Conservation (phyloP, 1,140 invertebrate genomes). For the Homarus americanus region DNA sequence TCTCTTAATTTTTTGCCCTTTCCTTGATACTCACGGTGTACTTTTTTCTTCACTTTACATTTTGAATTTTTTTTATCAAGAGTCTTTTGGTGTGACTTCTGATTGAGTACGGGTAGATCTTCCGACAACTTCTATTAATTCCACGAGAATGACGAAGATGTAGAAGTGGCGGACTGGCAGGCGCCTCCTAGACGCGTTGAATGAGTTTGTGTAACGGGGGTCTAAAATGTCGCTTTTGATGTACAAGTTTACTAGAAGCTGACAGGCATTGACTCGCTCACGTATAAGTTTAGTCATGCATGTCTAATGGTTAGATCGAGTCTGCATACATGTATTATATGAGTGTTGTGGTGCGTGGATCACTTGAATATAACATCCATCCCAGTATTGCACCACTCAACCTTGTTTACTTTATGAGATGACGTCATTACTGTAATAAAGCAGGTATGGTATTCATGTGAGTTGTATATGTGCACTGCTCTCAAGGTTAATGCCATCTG, state of each 20-base stretch:
- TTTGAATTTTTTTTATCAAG: slow-evolving; percentile 2
- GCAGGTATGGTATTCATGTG: too few relatives aligned
- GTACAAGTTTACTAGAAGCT: slow-evolving; percentile 24
- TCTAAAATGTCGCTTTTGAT: slow-evolving; percentile 5
- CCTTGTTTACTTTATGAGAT: slow-evolving; percentile 14
- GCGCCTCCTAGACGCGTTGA: neutral
- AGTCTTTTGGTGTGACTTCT: neutral
- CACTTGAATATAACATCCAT: slow-evolving; percentile 26
- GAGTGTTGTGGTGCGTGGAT: slow-evolving; percentile 19
- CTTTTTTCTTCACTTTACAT: neutral
- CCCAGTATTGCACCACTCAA: neutral
- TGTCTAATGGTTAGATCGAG: slow-evolving; percentile 22
- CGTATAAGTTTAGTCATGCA: slow-evolving; percentile 6
- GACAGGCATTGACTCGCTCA: neutral
- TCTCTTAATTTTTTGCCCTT: neutral
- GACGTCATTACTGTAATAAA: neutral
- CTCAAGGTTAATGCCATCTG: neutral
- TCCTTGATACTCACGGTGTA: neutral
- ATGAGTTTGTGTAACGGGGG: neutral
- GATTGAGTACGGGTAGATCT: neutral
- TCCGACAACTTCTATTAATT: neutral
- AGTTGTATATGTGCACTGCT: neutral
- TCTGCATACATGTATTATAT: neutral
- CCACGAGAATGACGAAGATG: neutral
- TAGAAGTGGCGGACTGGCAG: neutral